These are phyloP conservation scores for Arnoldichthys spilopterus DNA, from an alignment of 2,797 vertebrate species.

Conservation along the genomic window DNA sequence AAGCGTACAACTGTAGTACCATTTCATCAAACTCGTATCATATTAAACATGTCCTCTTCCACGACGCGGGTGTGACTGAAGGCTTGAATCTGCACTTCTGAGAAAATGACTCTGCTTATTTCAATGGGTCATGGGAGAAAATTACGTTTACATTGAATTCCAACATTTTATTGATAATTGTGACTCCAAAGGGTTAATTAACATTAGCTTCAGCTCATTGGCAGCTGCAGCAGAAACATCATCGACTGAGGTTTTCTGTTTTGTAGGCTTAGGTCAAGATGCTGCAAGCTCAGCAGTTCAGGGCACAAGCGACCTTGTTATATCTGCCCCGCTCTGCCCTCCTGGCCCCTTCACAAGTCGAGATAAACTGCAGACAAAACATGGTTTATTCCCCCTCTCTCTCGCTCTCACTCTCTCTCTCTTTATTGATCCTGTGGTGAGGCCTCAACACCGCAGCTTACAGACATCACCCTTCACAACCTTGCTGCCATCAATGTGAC, in stretches of 20 bases:
- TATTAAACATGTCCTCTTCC: no score
- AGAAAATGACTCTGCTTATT: not conserved
- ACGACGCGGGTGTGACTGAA: no score
- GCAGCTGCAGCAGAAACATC: constrained; percentile 16
- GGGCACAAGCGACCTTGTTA: constrained; percentile 38
- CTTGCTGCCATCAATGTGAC: constrained; percentile 17
- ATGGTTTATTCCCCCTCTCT: constrained; percentile 22
- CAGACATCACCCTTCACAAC: constrained; percentile 28
- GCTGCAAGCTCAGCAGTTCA: constrained; percentile 27
- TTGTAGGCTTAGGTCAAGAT: constrained; percentile 38
- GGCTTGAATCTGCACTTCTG: not conserved
- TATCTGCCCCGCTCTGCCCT: constrained; percentile 24
- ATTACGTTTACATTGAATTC: not conserved
- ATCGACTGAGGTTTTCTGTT: constrained; percentile 1
- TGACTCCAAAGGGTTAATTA: not conserved
- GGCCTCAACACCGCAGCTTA: constrained; percentile 24
- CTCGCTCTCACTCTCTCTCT: not conserved
- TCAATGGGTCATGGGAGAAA: not conserved
- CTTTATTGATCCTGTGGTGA: constrained; percentile 45
- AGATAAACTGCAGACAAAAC: constrained; percentile 47
- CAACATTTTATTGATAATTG: not conserved
- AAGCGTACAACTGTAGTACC: no score
- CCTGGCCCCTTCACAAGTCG: constrained; percentile 1
- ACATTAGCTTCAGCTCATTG: constrained; percentile 12
- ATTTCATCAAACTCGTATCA: no score